Evolutionary conservation across 2,113 vertebrate species (phyloP).

Genomic region (Centropus bengalensis): DNA sequence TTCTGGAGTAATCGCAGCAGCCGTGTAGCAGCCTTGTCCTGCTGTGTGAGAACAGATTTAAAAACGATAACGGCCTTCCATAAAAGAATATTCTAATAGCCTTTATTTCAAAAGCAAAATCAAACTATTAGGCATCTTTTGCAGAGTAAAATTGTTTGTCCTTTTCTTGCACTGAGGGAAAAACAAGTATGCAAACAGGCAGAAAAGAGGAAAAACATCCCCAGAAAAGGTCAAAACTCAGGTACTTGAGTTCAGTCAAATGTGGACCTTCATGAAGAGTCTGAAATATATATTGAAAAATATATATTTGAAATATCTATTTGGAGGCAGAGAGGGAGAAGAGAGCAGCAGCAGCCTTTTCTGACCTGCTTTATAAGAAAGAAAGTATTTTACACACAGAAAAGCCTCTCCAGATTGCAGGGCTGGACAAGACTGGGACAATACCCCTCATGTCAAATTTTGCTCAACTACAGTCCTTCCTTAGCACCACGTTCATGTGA

Average conservation of each 20-base stretch:
- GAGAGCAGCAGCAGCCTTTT: background rate
- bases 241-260: background rate
- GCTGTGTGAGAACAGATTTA: background rate
- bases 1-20: background rate
- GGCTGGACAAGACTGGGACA: background rate
- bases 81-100: background rate
- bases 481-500: background rate
- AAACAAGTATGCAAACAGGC: background rate
- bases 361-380: background rate
- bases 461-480: background rate
- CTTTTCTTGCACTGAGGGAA: background rate
- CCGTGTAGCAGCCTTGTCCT: background rate
- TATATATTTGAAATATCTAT: background rate
- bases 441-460: background rate
- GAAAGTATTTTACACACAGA: background rate
- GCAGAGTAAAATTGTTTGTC: background rate
- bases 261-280: background rate
- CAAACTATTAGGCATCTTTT: background rate
- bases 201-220: background rate
- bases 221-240: background rate
- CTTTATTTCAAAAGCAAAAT: background rate
- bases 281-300: too few relatives aligned
- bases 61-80: background rate
- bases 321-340: background rate
- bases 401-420: background rate